These are phyloP conservation scores for Polydesmus complanatus DNA, from an alignment of 2,888 invertebrate species.

Conservation along the genomic window DNA sequence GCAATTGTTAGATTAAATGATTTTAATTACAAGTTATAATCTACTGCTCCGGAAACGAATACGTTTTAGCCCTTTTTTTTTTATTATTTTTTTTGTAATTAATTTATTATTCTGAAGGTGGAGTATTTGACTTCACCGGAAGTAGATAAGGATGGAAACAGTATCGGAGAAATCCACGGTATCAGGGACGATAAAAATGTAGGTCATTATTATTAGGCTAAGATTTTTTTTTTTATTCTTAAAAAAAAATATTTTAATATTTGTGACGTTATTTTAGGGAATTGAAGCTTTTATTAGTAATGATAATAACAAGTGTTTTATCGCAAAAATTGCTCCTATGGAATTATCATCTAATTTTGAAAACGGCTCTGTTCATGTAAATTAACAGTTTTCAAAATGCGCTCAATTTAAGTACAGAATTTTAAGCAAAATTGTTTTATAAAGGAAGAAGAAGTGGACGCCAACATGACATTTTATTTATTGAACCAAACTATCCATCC, in stretches of 20 bases:
- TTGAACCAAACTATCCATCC: conserved; percentile 11
- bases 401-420: not conserved
- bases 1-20: no score
- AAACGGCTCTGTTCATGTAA: conserved; percentile 7
- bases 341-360: not conserved
- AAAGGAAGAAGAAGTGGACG: conserved; percentile 3
- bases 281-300: not conserved
- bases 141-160: not conserved
- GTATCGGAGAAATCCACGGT: not conserved
- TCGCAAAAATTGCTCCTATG: not conserved
- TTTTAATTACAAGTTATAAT: no score
- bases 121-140: conserved; percentile 4
- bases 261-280: not conserved
- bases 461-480: not conserved
- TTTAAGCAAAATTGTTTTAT: not conserved
- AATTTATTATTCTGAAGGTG: not conserved
- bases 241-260: not conserved
- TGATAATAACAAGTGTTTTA: conserved; percentile 4
- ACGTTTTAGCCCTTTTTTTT: no score
- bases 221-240: not conserved
- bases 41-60: no score
- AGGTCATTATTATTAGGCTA: not conserved
- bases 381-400: not conserved
- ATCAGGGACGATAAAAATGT: conserved; percentile 2
- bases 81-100: not conserved